These are phyloP conservation scores for Tenodera sinensis DNA, from an alignment of 2,888 invertebrate species.

Conservation along the genomic window DNA sequence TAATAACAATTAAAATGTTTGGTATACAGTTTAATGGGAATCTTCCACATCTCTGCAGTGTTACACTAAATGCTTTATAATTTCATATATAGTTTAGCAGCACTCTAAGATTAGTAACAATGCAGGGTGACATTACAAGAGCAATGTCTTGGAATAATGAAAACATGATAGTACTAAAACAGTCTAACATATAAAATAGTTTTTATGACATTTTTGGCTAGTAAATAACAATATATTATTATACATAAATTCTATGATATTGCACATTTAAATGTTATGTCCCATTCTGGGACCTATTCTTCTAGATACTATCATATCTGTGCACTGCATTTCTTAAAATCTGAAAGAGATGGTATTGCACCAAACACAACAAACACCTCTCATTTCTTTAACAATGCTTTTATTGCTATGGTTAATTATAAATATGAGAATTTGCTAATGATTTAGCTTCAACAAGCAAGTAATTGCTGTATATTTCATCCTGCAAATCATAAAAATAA, in stretches of 20 bases:
- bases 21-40: background rate
- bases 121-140: background rate
- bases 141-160: background rate
- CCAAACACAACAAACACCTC: background rate
- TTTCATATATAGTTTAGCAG: background rate
- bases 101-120: background rate
- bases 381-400: constrained; percentile 2
- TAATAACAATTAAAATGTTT: background rate
- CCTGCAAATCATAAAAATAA: background rate
- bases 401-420: constrained; percentile 1
- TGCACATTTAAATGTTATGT: constrained; percentile 12
- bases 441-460: background rate
- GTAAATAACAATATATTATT: constrained; percentile 11
- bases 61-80: background rate
- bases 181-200: background rate
- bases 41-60: background rate
- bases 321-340: background rate
- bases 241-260: constrained; percentile 5
- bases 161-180: background rate
- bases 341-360: constrained; percentile 1
- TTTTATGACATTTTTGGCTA: background rate
- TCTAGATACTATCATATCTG: background rate
- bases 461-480: background rate
- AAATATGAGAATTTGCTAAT: background rate
- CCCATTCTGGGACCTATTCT: background rate